Evolutionary conservation across 2,797 vertebrate genomes (phyloP).

Genomic region (Pipistrellus nathusii): DNA sequence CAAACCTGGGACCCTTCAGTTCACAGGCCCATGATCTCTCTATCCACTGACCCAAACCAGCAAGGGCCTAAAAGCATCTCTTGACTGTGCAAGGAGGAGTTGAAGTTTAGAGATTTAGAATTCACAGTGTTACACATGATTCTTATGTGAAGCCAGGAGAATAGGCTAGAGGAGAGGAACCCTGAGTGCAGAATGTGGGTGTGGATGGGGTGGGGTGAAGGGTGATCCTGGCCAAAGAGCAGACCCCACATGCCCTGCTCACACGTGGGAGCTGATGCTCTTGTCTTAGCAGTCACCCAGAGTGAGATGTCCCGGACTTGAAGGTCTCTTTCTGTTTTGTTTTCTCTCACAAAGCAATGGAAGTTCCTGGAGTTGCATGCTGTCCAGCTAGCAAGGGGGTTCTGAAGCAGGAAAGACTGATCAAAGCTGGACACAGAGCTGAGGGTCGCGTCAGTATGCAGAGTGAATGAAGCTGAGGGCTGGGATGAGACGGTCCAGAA

Average conservation of each 20-base stretch:
- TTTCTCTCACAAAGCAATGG: neutral
- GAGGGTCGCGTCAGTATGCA: neutral
- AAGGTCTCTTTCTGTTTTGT: neutral
- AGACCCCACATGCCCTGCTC: too few relatives aligned
- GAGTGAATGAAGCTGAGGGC: neutral
- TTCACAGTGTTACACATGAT: too few relatives aligned
- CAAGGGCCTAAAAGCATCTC: neutral
- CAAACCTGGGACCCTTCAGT: too few relatives aligned
- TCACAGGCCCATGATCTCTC: too few relatives aligned
- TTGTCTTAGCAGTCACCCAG: neutral
- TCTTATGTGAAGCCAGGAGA: neutral
- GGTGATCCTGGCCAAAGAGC: neutral
- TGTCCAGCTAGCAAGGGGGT: fast-evolving
- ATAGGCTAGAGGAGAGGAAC: neutral
- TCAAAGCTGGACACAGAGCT: neutral
- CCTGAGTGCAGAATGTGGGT: neutral
- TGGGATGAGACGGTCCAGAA: neutral
- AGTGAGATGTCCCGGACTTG: neutral
- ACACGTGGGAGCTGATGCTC: fast-evolving
- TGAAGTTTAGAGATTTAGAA: neutral
- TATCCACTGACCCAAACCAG: too few relatives aligned
- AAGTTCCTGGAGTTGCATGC: neutral
- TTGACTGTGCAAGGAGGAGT: too few relatives aligned
- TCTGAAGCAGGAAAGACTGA: neutral
- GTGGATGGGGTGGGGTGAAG: neutral